Conservation (phyloP, 2,888 invertebrate species). For the Ichneumoninae sp. region DNA sequence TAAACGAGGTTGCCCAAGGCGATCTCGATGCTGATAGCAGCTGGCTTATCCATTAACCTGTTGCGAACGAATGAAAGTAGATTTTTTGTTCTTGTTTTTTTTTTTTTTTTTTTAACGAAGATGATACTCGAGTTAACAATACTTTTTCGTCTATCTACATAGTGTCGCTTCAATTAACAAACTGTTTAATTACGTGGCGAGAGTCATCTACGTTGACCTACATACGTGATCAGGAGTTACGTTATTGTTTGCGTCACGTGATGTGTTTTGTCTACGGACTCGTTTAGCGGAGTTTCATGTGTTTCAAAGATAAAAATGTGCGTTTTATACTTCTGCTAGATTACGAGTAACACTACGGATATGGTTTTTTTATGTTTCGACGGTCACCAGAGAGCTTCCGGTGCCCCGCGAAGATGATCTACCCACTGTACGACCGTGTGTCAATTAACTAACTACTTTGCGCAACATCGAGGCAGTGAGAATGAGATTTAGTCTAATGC, state of each 20-base stretch:
- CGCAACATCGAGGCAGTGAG: not conserved
- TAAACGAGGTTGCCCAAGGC: constrained; percentile 61
- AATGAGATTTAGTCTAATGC: not conserved
- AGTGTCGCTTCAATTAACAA: constrained; percentile 14
- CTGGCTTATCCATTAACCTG: constrained; percentile 78
- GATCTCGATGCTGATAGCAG: constrained; percentile 70
- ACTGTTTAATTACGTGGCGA: not conserved
- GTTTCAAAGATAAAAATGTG: not conserved
- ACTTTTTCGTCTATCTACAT: constrained; percentile 7
- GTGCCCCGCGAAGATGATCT: not conserved
- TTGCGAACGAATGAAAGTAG: constrained; percentile 76
- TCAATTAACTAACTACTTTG: not conserved
- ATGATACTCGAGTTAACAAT: not conserved
- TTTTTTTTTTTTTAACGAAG: not conserved
- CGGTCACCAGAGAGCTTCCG: not conserved
- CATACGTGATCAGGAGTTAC: constrained; percentile 42
- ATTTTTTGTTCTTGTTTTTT: constrained; percentile 43
- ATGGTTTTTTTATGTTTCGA: not conserved
- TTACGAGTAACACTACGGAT: not conserved
- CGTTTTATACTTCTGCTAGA: not conserved
- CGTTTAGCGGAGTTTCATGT: not conserved
- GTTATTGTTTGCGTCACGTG: constrained; percentile 28
- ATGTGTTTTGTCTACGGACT: constrained; percentile 28
- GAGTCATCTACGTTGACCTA: constrained; percentile 40
- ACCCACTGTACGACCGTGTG: not conserved